Base-by-base conservation (phyloP, 1,140 invertebrate species). In the Pachyrhynchus sulphureomaculatus region DNA sequence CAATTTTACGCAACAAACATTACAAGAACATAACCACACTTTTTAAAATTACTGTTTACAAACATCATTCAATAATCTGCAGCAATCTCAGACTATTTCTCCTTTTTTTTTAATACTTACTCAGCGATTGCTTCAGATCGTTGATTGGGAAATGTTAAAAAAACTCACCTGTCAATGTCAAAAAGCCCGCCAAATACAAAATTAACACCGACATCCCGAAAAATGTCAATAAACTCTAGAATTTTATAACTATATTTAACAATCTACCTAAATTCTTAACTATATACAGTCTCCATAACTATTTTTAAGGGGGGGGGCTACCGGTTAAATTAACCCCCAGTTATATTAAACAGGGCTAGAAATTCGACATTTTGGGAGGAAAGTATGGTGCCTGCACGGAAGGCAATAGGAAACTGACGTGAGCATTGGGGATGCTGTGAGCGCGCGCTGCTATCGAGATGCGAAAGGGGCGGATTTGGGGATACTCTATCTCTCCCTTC, bases 141-240 rank as follows among this genome's bases (percentile, higher is more conserved):
- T n/a, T n/a, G n/a, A n/a, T n/a, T n/a, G n/a, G n/a, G n/a, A n/a
- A n/a, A n/a, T n/a, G n/a, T n/a, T n/a, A n/a, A 20, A 47, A 47
- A 34, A 39, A 10, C 44, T 47, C 13, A 58, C 55, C 55, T 48
- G 55, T 58, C 45, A 58, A 24, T 18, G 55, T 39, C 26, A 58
- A 21, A 58, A 58, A 58, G 45, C 42, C 45, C 55, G 45, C 55
- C 55, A 58, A 56, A 56, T 45, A 56, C 24, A 34, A 56, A 44
- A 9, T 21, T 34, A 45, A 45, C 53, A 34, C 52, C 36, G 52
- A 54, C 52, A 54, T 54, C 52, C 6, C 23, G 53, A 21, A 9
- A 24, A 54, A 33, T 20, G 24, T 44, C 53, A 45, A 56, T 48
- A 54, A 54, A 45, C 53, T 45, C 26, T 20, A 56, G 32, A 18